phyloP scores from a whole-genome alignment of 2,113 vertebrate species.

The Heterocephalus glaber region DNA sequence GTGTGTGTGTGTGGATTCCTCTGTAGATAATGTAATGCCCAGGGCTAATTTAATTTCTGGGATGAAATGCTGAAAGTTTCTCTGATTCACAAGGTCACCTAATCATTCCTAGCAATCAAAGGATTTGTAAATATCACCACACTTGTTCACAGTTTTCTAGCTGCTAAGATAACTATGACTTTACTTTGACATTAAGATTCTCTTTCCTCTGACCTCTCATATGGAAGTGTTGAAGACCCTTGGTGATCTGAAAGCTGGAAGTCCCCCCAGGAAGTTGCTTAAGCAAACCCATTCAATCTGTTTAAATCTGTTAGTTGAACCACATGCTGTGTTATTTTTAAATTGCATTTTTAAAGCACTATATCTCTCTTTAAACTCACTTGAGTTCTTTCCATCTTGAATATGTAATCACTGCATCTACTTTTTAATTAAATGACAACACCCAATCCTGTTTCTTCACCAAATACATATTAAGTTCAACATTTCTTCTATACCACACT shows the following conservation, averaged over 20 bases:
- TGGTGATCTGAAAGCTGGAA: slow-evolving; percentile 53
- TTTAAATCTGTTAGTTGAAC: neutral
- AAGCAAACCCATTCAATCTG: neutral
- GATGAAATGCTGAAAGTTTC: slow-evolving; percentile 45
- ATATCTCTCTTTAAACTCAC: slow-evolving; percentile 19
- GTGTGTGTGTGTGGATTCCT: neutral
- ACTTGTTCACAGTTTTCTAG: slow-evolving; percentile 72
- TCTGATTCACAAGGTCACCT: slow-evolving; percentile 63
- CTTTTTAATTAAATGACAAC: slow-evolving; percentile 23
- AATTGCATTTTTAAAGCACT: slow-evolving; percentile 40
- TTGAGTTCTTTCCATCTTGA: neutral
- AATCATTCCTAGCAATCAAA: slow-evolving; percentile 73
- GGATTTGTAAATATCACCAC: slow-evolving; percentile 81
- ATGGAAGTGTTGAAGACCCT: neutral
- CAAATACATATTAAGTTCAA: neutral
- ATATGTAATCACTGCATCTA: neutral
- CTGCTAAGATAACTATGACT: slow-evolving; percentile 61
- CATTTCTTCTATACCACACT: neutral
- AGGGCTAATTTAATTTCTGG: neutral
- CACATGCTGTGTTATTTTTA: slow-evolving; percentile 17
- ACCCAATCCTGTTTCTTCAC: neutral
- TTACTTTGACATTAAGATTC: slow-evolving; percentile 44
- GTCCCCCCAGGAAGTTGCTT: slow-evolving; percentile 65
- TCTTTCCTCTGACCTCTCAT: slow-evolving; percentile 72
- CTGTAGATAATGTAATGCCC: neutral